These are phyloP conservation scores for Tautogolabrus adspersus DNA, from an alignment of 2,113 vertebrate species.

Conservation along the genomic window DNA sequence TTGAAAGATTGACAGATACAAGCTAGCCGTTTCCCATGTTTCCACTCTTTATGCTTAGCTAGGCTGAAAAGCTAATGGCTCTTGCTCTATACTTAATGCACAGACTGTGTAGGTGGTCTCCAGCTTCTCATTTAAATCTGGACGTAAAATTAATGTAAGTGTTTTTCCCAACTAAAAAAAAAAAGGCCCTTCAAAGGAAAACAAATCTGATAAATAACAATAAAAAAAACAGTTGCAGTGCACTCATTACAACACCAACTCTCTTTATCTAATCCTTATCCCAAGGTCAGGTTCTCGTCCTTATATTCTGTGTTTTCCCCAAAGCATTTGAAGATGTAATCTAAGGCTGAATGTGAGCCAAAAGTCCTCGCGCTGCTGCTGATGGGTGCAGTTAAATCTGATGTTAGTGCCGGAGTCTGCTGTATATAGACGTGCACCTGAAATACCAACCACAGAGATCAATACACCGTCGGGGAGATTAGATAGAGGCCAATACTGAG, in stretches of 20 bases:
- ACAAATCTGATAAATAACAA: neutral
- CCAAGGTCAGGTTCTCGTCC: conserved; percentile 27
- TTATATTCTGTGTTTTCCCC: conserved; percentile 15
- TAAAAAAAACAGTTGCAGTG: neutral
- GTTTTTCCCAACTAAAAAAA: neutral
- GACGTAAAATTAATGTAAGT: neutral
- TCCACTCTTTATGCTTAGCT: conserved; percentile 5
- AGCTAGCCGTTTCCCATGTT: neutral
- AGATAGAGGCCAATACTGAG: conserved; percentile 52
- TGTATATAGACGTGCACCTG: conserved; percentile 61
- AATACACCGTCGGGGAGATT: conserved; percentile 46
- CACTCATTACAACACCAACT: conserved; percentile 11
- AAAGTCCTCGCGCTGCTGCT: conserved; percentile 24
- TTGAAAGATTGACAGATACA: neutral
- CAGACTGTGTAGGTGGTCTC: neutral
- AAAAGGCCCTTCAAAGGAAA: neutral
- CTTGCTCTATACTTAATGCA: neutral
- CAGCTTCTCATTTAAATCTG: conserved; percentile 9
- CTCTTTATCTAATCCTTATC: conserved; percentile 20
- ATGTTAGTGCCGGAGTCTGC: conserved; percentile 58
- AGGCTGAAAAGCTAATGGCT: neutral
- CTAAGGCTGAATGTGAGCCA: conserved; percentile 53
- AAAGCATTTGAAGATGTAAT: conserved; percentile 55
- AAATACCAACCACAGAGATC: conserved; percentile 61
- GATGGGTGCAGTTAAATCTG: conserved; percentile 38